Evolutionary conservation across 2,888 invertebrate genomes (phyloP), one percentile per base, ranked within the genome.

Genomic region (Meganola albula): DNA sequence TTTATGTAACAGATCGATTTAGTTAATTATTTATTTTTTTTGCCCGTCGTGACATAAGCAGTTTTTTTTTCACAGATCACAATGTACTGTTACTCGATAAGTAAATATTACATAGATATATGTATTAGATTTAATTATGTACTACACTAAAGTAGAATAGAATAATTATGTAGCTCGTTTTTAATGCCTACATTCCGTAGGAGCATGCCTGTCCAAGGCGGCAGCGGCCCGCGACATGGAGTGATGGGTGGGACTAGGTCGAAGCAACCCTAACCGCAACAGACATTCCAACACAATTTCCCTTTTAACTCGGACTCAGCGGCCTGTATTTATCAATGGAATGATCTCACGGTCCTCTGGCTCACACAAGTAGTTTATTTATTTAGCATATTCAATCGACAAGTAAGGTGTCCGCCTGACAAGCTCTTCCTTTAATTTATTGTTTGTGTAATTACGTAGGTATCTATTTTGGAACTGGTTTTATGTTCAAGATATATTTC

Each of bases 231-330:
- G 20, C n/a, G n/a, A n/a, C n/a, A n/a, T 29, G 38, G 42, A 36
- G 43, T 22, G 40, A 44, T 48, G 41, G 32, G 39, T 34, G 37
- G 43, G 37, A 43, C 4, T 4, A 31, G 39, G 27, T 27, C n/a
- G n/a, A n/a, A 45, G 44, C 62, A 66, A 31, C 66, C 66, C 66
- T 64, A 56, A 56, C 67, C 57, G 53, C 65, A 52, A 33, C 55
- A 56, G 55, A 63, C 65, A 64, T 68, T 77, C 74, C 76, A 63
- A 80, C 79, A 82, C 74, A 73, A 75, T 74, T 79, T 79, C 78
- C 80, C 80, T 79, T 80, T 80, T 80, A 80, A 65, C 68, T 68
- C 64, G 59, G 64, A 62, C 65, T 63, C 57, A 59, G 63, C 37
- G 61, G 58, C 48, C 51, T 46, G 57, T 61, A 63, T 63, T 76